phyloP scores from a whole-genome alignment of 2,797 vertebrate species.

The Myiothlypis coronata region DNA sequence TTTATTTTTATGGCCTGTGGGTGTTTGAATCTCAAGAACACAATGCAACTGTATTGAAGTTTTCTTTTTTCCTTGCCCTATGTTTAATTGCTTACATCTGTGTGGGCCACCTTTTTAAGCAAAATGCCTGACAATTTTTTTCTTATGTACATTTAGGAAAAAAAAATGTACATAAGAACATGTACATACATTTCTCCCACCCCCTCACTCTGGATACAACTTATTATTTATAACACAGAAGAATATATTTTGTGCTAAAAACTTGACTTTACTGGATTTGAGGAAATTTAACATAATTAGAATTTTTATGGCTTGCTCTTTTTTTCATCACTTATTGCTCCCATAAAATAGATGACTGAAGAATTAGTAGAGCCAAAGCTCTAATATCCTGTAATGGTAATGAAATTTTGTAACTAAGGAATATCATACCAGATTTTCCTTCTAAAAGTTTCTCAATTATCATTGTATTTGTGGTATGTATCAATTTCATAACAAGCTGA shows the following conservation, averaged over 20 bases:
- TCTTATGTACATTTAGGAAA: not conserved
- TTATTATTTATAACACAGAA: not conserved
- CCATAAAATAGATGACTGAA: not conserved
- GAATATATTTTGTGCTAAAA: not conserved
- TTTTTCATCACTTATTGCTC: not conserved
- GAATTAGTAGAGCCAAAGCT: not conserved
- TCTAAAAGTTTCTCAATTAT: not conserved
- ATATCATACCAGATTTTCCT: not conserved
- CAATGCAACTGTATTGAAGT: not conserved
- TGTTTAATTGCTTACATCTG: not conserved
- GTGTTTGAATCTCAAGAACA: not conserved
- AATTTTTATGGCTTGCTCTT: not conserved
- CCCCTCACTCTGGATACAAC: not conserved
- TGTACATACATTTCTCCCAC: not conserved
- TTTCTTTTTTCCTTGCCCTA: not conserved
- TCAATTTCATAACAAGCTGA: conserved; percentile 63
- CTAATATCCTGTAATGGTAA: conserved; percentile 1
- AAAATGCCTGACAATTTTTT: not conserved
- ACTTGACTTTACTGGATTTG: not conserved
- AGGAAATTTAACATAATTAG: not conserved
- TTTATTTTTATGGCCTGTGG: not conserved
- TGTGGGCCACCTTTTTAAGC: not conserved
- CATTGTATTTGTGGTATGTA: conserved; percentile 13
- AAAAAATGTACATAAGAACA: not conserved
- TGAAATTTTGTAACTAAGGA: conserved; percentile 10